Conservation (phyloP, 1,140 invertebrate genomes). For the Riptortus pedestris region DNA sequence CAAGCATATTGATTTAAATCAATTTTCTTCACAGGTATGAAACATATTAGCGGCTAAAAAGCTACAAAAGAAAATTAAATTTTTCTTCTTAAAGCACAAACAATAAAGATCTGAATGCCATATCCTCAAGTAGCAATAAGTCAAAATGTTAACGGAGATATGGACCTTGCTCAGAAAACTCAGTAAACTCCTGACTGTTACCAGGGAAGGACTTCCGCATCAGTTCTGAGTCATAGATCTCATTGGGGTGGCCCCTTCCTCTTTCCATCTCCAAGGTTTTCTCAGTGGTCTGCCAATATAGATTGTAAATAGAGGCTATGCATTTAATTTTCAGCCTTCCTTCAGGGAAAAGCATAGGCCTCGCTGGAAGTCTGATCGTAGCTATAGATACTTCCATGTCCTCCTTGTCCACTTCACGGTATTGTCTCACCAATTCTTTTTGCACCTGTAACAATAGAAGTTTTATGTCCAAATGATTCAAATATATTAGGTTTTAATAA, state of each 20-base stretch:
- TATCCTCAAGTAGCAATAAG: too few relatives aligned
- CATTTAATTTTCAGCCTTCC: slow-evolving; percentile 51
- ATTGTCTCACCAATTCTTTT: slow-evolving; percentile 22
- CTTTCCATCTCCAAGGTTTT: slow-evolving; percentile 40
- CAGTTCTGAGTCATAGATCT: background rate
- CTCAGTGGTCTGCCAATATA: slow-evolving; percentile 52
- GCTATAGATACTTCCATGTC: slow-evolving; percentile 28
- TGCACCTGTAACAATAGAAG: slow-evolving; percentile 21
- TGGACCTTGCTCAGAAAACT: background rate
- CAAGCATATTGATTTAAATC: too few relatives aligned
- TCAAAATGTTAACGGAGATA: background rate
- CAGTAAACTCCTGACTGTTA: too few relatives aligned
- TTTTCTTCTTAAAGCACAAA: too few relatives aligned
- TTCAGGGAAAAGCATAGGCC: slow-evolving; percentile 42
- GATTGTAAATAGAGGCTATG: slow-evolving; percentile 48
- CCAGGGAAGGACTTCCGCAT: background rate
- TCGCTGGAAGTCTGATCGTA: slow-evolving; percentile 38
- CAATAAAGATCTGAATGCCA: too few relatives aligned
- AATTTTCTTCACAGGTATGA: too few relatives aligned
- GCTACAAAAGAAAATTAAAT: too few relatives aligned
- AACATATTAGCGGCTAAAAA: too few relatives aligned
- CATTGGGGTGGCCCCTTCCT: background rate
- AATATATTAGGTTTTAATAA: too few relatives aligned
- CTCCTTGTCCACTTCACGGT: slow-evolving; percentile 11
- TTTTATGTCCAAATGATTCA: too few relatives aligned